phyloP scores from a whole-genome alignment of 2,113 vertebrate species.

The Miniopterus natalensis region DNA sequence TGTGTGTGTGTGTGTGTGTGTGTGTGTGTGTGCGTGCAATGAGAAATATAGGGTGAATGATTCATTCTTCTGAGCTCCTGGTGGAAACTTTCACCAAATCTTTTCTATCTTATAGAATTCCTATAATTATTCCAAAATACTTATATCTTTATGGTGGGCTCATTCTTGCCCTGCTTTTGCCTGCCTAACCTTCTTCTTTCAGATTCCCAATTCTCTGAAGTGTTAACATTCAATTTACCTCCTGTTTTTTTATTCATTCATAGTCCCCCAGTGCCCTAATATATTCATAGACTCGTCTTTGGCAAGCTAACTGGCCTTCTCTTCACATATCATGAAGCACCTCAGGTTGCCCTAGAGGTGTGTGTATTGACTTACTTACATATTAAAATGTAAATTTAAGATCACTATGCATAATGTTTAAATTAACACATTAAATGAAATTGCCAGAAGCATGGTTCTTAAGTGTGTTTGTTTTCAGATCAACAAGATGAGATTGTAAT shows the following conservation, averaged over 20 bases:
- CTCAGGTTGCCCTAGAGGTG: not conserved
- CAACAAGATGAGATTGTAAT: conserved; percentile 14
- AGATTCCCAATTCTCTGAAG: not conserved
- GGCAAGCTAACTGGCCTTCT: not conserved
- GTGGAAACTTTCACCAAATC: not conserved
- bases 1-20: not conserved
- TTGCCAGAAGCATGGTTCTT: not conserved
- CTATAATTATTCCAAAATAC: not conserved
- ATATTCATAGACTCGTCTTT: not conserved
- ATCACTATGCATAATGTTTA: not conserved
- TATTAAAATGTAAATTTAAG: conserved; percentile 52
- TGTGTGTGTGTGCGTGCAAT: accelerated
- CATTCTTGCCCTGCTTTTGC: not conserved
- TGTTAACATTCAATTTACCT: not conserved
- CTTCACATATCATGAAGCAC: not conserved
- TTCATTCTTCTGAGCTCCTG: not conserved
- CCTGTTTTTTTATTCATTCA: not conserved
- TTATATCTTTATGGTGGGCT: not conserved
- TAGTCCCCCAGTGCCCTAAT: not conserved
- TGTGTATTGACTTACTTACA: not conserved
- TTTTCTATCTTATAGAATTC: not conserved
- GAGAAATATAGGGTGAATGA: not conserved
- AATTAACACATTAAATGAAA: conserved; percentile 11
- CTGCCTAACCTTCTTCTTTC: not conserved
- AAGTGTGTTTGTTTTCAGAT: conserved; percentile 26